These are phyloP conservation scores for Catostomus latipinnis DNA, from an alignment of 2,797 vertebrate genomes.

Conservation along the genomic window DNA sequence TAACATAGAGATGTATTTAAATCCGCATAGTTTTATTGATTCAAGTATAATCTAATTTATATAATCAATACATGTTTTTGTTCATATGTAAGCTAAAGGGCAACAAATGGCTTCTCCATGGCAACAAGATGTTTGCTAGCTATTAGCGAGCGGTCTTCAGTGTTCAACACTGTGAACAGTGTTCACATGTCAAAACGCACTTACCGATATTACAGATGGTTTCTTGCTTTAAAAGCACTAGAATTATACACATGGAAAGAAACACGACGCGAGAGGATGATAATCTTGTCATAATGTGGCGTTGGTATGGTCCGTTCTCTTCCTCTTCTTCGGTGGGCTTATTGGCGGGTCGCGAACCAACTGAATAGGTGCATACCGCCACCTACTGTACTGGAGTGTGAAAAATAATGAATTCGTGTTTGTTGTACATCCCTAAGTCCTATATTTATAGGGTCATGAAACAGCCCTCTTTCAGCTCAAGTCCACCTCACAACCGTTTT, in stretches of 20 bases:
- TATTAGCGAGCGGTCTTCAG: not conserved
- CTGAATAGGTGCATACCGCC: too few species aligned
- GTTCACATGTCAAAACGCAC: constrained; percentile 26
- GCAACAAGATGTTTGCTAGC: constrained; percentile 41
- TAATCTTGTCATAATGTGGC: constrained; percentile 13
- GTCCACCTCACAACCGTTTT: too few species aligned
- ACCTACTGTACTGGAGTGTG: too few species aligned
- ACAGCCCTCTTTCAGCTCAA: too few species aligned
- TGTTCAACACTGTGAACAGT: not conserved
- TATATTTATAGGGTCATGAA: too few species aligned
- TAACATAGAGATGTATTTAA: not conserved
- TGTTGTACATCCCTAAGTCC: too few species aligned
- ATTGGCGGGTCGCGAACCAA: too few species aligned
- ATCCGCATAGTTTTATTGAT: not conserved
- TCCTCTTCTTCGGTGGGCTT: constrained; percentile 22
- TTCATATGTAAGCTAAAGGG: not conserved
- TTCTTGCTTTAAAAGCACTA: constrained; percentile 49
- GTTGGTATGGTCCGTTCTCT: not conserved
- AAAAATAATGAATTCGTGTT: too few species aligned
- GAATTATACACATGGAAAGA: constrained; percentile 37
- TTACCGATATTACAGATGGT: constrained; percentile 70
- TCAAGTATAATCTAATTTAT: not conserved
- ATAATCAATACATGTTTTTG: not conserved
- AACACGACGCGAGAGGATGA: not conserved
- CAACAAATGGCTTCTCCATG: constrained; percentile 2